Conservation (phyloP, 2,797 vertebrate genomes). For the Acrossocheilus wenchowensis region DNA sequence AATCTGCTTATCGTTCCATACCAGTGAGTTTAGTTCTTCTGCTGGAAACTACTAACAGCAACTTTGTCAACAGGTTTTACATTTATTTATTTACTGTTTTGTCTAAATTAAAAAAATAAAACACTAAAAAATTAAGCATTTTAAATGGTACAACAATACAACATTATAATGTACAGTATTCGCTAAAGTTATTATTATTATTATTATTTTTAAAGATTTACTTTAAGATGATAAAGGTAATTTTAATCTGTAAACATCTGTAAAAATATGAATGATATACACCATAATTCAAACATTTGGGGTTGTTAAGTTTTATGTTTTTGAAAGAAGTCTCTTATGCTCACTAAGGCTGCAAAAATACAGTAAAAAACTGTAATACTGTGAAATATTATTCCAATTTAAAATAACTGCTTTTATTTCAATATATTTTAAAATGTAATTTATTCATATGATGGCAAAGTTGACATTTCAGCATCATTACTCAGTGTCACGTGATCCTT, state of each 20-base stretch:
- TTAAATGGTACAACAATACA: not conserved
- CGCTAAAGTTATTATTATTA: not conserved
- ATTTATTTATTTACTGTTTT: not conserved
- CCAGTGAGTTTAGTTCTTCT: not conserved
- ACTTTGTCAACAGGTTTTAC: not conserved
- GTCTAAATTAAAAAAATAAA: not conserved
- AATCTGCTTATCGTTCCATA: slow-evolving; percentile 1
- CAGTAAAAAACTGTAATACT: not conserved
- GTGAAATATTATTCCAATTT: not conserved
- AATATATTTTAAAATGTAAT: not conserved
- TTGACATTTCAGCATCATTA: not conserved
- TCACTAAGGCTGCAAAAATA: not conserved
- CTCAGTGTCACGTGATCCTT: not conserved
- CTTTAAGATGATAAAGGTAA: not conserved
- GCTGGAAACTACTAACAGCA: not conserved
- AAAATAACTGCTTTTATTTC: not conserved
- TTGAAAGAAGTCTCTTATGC: not conserved
- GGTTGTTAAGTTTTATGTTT: not conserved
- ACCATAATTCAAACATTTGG: not conserved
- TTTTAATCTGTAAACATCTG: not conserved
- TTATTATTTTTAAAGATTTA: not conserved
- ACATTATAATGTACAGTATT: not conserved
- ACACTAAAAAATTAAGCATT: not conserved
- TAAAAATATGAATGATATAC: not conserved
- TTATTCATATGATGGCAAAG: not conserved